Percentiles rank a stretch among this genome's conserved stretches.
Evolutionary conservation across 2,797 vertebrate genomes (phyloP).

Genomic region (Chrysocyon brachyurus): DNA sequence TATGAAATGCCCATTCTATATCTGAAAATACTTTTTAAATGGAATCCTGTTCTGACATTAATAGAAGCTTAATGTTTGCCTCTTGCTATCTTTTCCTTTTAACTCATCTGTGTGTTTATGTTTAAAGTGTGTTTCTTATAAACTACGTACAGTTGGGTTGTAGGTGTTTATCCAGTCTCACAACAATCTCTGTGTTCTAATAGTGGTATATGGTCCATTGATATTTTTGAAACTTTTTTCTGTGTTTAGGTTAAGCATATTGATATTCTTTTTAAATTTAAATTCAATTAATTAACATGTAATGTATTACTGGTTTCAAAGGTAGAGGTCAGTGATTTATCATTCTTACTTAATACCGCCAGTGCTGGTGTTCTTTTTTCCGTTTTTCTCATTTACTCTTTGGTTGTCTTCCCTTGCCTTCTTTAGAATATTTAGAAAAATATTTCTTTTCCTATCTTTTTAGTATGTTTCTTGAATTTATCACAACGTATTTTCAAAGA

Average conservation of each 20-base stretch:
- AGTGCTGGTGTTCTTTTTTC: neutral
- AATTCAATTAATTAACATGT: no score
- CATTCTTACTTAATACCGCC: no score
- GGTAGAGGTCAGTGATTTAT: no score
- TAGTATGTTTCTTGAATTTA: neutral
- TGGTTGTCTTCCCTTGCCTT: neutral
- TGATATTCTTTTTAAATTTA: neutral
- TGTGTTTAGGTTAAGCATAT: neutral
- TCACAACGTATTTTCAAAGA: neutral
- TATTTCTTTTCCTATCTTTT: neutral
- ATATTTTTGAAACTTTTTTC: neutral
- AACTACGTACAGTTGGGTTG: neutral
- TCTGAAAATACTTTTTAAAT: neutral
- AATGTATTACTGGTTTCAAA: no score
- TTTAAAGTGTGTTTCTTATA: neutral
- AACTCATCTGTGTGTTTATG: neutral
- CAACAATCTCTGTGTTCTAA: neutral
- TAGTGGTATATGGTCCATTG: neutral
- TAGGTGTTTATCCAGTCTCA: neutral
- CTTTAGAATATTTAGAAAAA: neutral
- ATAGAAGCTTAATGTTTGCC: neutral
- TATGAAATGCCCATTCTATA: neutral
- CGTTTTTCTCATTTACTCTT: neutral
- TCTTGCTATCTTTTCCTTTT: neutral
- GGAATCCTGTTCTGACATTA: neutral